Conservation (phyloP, 53 echinoderm and acorn worm species). For the Patiria pectinifera region DNA sequence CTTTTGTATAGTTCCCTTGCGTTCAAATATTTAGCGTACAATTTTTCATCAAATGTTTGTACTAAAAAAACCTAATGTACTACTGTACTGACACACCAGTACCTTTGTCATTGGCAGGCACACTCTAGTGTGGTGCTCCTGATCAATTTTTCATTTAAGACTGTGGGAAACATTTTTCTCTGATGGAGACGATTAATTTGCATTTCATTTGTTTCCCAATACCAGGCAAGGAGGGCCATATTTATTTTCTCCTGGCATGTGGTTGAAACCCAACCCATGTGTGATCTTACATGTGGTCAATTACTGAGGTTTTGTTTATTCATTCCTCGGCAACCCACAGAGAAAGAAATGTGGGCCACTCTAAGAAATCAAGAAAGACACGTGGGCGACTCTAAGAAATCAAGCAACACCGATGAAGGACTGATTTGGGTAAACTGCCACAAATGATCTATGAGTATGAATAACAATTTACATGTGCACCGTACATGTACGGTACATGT, state of each 20-base stretch:
- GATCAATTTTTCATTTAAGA: no score
- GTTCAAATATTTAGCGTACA: no score
- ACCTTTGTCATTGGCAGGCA: no score
- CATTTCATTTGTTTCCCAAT: background rate
- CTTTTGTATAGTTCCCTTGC: no score
- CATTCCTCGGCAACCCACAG: constrained; percentile 17
- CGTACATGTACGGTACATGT: no score
- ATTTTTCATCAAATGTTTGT: no score
- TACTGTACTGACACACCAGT: no score
- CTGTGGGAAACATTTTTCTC: no score
- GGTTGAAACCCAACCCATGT: constrained; percentile 12
- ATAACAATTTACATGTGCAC: no score
- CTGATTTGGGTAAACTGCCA: background rate
- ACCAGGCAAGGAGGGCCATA: background rate
- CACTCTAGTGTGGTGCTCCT: no score
- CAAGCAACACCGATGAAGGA: background rate
- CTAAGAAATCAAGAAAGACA: background rate
- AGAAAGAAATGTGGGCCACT: background rate
- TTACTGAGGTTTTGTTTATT: constrained; percentile 17
- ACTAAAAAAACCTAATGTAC: no score
- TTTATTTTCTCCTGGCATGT: background rate
- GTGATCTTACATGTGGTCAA: constrained; percentile 28
- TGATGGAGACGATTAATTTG: no score
- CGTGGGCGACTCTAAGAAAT: background rate
- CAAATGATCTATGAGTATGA: background rate